Evolutionary conservation across 1,140 invertebrate genomes (phyloP), one percentile per base, ranked within the genome.

Genomic region (Neodiprion lecontei): DNA sequence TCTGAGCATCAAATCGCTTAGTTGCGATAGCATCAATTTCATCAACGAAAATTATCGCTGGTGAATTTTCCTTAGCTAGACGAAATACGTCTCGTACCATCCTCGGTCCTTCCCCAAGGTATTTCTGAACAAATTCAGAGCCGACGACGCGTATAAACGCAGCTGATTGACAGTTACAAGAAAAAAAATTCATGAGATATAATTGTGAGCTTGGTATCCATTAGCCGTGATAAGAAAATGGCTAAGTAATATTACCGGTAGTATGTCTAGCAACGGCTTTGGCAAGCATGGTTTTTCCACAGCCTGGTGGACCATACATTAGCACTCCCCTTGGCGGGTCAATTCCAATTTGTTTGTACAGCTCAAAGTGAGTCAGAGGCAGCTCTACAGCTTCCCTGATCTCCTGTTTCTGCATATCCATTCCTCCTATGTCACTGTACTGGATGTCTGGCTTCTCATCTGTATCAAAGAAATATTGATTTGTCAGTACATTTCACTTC

Each of bases 351-450:
- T 99, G 98, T 88, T 99, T 96, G 87, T 99, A 99, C n/a, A 99
- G 89, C 88, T 99, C 98, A 85, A 99, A 99, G 87, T 99, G 98
- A 68, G 98, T 99, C 1, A 99, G 89, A 5, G 99, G 98, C 73
- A 99, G 87, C 86, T 99, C 98, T 0, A 99, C 98, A 69, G 98
- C 98, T 90, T 99, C 99, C 70, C 98, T 90, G 75, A 99, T 99
- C 89, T 99, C 98, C 87, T 99, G 98, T 81, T 99, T 99, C 87
- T 99, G 98, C 91, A 99, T 99, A 85, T 99, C 98, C 94, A 99
- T 97, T 66, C 99, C 99, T 88, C 99, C 99, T 88, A 99, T 99
- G 83, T 99, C 98, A 28, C 95, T 93, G 86, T 99, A 99, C 69
- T 93, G 92, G 14, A 99, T 97, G 90, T 99, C 97, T 4, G 98